Percentiles rank a stretch among this genome's conserved stretches.
phyloP scores from a whole-genome alignment of 2,888 invertebrate species.

The Aromia moschata region DNA sequence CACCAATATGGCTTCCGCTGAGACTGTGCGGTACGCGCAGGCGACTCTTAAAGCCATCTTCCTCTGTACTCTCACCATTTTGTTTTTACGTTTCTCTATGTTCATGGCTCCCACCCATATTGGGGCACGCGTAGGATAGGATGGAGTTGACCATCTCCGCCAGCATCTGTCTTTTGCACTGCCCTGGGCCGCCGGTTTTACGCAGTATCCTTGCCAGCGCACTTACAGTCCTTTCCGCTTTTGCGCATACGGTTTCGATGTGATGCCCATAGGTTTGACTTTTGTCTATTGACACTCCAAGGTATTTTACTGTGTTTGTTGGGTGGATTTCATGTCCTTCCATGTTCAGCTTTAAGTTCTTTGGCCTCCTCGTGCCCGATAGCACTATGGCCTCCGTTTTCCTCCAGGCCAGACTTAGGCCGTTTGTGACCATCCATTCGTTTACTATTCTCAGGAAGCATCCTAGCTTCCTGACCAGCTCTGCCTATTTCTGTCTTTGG shows the following conservation, averaged over 20 bases:
- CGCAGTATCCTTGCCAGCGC: conserved; percentile 41
- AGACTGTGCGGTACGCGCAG: conserved; percentile 14
- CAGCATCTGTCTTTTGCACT: conserved; percentile 14
- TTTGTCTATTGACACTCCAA: conserved; percentile 39
- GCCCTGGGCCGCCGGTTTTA: conserved; percentile 21
- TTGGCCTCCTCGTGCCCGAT: neutral
- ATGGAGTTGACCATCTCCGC: conserved; percentile 19
- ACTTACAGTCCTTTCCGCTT: conserved; percentile 29
- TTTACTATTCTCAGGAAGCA: neutral
- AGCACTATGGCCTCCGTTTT: conserved; percentile 1
- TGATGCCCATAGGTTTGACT: conserved; percentile 35
- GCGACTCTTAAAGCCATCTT: conserved; percentile 3
- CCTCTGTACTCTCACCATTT: conserved; percentile 12
- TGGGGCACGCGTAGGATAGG: conserved; percentile 23
- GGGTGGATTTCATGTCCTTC: neutral
- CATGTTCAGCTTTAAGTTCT: conserved; percentile 3
- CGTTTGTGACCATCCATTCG: neutral
- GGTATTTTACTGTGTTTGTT: conserved; percentile 33
- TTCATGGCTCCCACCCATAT: conserved; percentile 20
- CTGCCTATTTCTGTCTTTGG: neutral
- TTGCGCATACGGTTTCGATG: conserved; percentile 27
- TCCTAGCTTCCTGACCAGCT: neutral
- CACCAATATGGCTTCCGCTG: neutral
- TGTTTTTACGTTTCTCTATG: conserved; percentile 3
- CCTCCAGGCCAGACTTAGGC: neutral